phyloP scores from a whole-genome alignment of 1,140 invertebrate genomes.

The Caenorhabditis remanei region DNA sequence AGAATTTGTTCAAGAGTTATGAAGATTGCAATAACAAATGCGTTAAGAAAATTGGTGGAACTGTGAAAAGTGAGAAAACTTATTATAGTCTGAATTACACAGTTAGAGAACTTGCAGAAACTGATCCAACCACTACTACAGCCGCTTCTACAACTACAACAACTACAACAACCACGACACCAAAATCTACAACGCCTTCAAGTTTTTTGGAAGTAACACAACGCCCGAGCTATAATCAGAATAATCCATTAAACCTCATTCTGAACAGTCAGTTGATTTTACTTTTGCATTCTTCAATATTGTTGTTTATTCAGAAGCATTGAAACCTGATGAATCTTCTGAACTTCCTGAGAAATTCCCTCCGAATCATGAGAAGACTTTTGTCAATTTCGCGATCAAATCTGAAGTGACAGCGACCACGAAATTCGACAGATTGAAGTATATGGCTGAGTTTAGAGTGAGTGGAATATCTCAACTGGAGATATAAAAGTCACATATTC shows the following conservation, averaged over 20 bases:
- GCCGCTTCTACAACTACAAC: not conserved
- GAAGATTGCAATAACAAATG: slow-evolving; percentile 46
- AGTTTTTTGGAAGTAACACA: not conserved
- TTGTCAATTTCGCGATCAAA: slow-evolving; percentile 51
- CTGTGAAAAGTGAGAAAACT: not conserved
- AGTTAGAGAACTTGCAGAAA: not conserved
- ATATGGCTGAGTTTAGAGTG: slow-evolving; percentile 52
- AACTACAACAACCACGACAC: not conserved
- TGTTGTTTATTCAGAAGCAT: not conserved
- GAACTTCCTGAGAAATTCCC: slow-evolving; percentile 35
- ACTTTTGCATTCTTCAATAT: too few relatives aligned
- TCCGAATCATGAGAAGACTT: slow-evolving; percentile 7
- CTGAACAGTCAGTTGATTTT: not conserved
- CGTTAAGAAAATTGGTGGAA: slow-evolving; percentile 2
- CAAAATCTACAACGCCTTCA: not conserved
- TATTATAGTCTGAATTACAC: not conserved
- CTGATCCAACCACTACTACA: not conserved
- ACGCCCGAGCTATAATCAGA: not conserved
- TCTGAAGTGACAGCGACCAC: slow-evolving; percentile 42
- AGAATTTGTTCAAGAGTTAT: slow-evolving; percentile 40
- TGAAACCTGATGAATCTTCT: slow-evolving; percentile 38
- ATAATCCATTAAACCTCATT: slow-evolving; percentile 19
- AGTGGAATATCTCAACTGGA: not conserved
- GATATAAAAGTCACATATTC: not conserved
- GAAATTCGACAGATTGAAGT: slow-evolving; percentile 54